A percentile compares a stretch with the other conserved stretches of the same genome.
Evolutionary conservation across 2,797 vertebrate species (phyloP).

Genomic region (Gymnopithys bicolor): DNA sequence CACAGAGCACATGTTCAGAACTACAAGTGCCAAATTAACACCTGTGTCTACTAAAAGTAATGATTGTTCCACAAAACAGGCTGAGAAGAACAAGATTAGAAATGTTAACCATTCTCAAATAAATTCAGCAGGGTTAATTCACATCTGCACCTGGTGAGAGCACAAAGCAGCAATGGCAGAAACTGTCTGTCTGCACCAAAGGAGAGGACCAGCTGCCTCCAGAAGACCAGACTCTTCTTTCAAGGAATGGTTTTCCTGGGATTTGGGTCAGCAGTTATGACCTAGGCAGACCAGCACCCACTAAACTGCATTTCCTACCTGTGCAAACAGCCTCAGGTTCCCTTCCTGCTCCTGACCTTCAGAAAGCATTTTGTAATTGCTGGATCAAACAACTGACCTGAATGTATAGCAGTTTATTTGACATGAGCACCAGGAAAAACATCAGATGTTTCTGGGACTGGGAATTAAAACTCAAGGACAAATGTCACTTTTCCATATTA

Average conservation of each 20-base stretch:
- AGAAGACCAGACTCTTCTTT: background rate
- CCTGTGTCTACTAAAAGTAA: background rate
- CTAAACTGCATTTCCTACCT: background rate
- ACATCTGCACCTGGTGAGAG: background rate
- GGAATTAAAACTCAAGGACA: constrained; percentile 22
- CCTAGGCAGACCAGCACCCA: background rate
- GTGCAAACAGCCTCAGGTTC: background rate
- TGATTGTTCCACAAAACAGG: background rate
- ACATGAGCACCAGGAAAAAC: background rate
- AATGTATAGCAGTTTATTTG: background rate
- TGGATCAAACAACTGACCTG: background rate
- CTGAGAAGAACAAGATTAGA: background rate
- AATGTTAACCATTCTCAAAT: background rate
- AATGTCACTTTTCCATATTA: background rate
- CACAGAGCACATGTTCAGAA: background rate
- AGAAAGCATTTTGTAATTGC: constrained; percentile 18
- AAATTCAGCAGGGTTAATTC: background rate
- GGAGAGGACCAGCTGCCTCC: background rate
- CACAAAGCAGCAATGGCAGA: background rate
- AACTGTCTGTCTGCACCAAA: background rate
- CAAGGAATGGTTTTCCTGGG: background rate
- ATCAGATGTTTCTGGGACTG: background rate
- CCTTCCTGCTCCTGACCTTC: constrained; percentile 32
- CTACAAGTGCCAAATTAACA: background rate
- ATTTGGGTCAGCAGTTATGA: background rate